Evolutionary conservation across 2,113 vertebrate species (phyloP).

Genomic region (Dipodomys stephensi): DNA sequence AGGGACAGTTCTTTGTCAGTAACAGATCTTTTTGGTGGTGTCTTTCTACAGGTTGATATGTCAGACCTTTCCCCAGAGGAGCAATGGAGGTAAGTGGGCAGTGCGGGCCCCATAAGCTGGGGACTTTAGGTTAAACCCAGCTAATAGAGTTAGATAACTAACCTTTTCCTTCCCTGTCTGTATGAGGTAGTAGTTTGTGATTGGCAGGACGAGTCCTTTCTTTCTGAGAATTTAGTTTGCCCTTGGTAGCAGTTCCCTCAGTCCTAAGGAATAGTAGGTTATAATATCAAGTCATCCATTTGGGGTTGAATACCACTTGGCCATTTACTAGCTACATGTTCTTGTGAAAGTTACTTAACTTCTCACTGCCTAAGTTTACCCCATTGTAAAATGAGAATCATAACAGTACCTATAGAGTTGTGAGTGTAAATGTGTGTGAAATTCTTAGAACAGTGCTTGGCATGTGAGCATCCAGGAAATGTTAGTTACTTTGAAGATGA

Average conservation of each 20-base stretch:
- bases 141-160: background rate
- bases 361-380: slow-evolving; percentile 34
- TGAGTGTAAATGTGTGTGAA: slow-evolving; percentile 33
- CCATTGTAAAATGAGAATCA: slow-evolving; percentile 31
- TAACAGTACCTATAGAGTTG: background rate
- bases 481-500: slow-evolving; percentile 34
- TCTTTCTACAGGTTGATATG: slow-evolving; percentile 90
- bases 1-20: slow-evolving; percentile 54
- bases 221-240: slow-evolving; percentile 36
- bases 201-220: slow-evolving; percentile 1
- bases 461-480: slow-evolving; percentile 39
- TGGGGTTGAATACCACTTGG: slow-evolving; percentile 45
- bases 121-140: background rate
- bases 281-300: background rate
- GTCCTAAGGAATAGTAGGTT: slow-evolving; percentile 5
- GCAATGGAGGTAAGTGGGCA: slow-evolving; percentile 94
- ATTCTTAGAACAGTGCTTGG: slow-evolving; percentile 27
- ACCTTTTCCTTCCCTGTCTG: slow-evolving; percentile 13
- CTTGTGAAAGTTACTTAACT: slow-evolving; percentile 38
- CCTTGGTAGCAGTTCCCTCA: slow-evolving; percentile 8
- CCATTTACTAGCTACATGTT: background rate
- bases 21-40: slow-evolving; percentile 65
- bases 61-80: slow-evolving; percentile 96
- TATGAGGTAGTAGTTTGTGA: slow-evolving; percentile 19
- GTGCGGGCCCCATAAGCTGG: background rate